Evolutionary conservation across 1,140 invertebrate genomes (phyloP).

Genomic region (Platorchestia sp.): DNA sequence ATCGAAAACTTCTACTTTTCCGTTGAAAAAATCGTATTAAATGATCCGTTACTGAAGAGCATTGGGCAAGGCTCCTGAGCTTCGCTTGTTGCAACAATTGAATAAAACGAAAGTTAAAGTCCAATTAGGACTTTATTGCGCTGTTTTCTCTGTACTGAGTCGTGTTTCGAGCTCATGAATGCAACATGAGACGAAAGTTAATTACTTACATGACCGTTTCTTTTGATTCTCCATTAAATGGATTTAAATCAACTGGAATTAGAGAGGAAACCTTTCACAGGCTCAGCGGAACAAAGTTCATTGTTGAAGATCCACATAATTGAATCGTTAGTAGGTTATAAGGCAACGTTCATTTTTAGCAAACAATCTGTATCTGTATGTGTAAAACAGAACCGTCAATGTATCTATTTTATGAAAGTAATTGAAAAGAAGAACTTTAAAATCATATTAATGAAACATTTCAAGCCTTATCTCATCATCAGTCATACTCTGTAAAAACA

Average conservation of each 20-base stretch:
- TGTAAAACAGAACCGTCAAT: not conserved
- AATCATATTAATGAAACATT: not conserved
- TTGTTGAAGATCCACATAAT: not conserved
- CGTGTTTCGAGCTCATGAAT: not conserved
- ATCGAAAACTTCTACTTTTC: not conserved
- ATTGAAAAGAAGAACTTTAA: not conserved
- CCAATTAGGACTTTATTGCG: not conserved
- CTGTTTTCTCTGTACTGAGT: not conserved
- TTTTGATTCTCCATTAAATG: not conserved
- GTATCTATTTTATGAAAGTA: not conserved
- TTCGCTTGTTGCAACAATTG: not conserved
- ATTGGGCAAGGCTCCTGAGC: not conserved
- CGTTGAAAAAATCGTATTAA: not conserved
- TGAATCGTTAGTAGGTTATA: not conserved
- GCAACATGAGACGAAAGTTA: not conserved
- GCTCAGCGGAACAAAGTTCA: not conserved
- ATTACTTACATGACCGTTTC: not conserved
- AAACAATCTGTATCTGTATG: not conserved
- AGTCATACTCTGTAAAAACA: no score
- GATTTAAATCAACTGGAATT: not conserved
- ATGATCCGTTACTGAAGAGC: not conserved
- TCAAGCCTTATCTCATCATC: no score
- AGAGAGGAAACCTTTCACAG: not conserved
- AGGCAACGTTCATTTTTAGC: not conserved
- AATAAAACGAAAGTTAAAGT: not conserved